Evolutionary conservation across 1,140 invertebrate genomes (phyloP).

Genomic region (Drosophila eugracilis): DNA sequence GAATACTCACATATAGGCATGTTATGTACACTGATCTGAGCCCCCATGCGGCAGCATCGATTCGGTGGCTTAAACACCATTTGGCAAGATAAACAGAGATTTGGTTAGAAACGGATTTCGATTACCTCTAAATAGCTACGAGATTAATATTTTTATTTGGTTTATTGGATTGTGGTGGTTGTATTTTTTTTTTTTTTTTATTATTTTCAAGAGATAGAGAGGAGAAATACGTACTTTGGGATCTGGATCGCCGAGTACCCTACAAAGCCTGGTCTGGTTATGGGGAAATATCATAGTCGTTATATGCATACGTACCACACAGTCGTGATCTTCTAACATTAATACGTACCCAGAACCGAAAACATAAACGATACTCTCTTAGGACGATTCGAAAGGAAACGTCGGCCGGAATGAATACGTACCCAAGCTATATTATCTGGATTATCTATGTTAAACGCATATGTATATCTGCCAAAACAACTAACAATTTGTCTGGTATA

Average conservation of each 20-base stretch:
- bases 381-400: constrained; percentile 28
- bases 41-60: constrained; percentile 28
- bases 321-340: constrained; percentile 54
- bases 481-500: constrained; percentile 40
- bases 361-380: constrained; percentile 21
- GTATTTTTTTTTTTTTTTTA: constrained; percentile 21
- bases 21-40: constrained; percentile 39
- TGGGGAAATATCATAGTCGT: constrained; percentile 21
- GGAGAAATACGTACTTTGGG: constrained; percentile 61
- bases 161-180: constrained; percentile 16
- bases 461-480: constrained; percentile 37
- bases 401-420: constrained; percentile 53
- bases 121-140: constrained; percentile 29
- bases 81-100: constrained; percentile 34
- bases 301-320: constrained; percentile 65
- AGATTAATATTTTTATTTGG: constrained; percentile 54
- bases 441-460: constrained; percentile 31
- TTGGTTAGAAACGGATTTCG: constrained; percentile 6
- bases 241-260: constrained; percentile 55
- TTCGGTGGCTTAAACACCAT: constrained; percentile 18
- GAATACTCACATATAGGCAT: constrained; percentile 67
- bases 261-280: constrained; percentile 35
- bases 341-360: constrained; percentile 67
- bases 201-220: constrained; percentile 29
- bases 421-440: constrained; percentile 57